These are phyloP conservation scores for Holothuria leucospilota DNA, from an alignment of 53 echinoderm and acorn worm species.

Conservation along the genomic window DNA sequence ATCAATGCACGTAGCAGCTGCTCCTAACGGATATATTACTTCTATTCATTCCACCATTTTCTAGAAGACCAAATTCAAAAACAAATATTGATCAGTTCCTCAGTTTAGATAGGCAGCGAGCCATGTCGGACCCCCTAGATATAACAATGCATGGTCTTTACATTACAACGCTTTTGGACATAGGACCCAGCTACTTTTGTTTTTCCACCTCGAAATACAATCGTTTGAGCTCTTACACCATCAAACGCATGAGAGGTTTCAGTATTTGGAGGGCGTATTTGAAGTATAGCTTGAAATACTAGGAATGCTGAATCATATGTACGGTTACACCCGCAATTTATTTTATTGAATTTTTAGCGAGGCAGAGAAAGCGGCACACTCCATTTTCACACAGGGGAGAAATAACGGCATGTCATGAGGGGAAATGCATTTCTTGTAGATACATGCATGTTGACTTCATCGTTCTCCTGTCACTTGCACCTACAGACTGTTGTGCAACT, in stretches of 20 bases:
- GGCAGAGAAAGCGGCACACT: constrained; percentile 3
- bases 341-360: not conserved
- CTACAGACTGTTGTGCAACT: no score
- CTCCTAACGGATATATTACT: no score
- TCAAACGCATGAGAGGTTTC: constrained; percentile 14
- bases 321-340: not conserved
- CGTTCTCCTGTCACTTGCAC: no score
- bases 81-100: not conserved
- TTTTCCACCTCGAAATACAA: constrained; percentile 30
- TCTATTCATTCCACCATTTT: no score
- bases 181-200: constrained; percentile 4
- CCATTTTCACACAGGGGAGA: not conserved
- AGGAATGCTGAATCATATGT: not conserved
- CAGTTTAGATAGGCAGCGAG: constrained; percentile 24
- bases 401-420: not conserved
- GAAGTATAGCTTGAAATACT: not conserved
- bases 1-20: no score
- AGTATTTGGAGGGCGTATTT: constrained; percentile 26
- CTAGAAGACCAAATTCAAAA: not conserved
- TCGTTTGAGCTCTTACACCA: not conserved
- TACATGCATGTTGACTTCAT: no score
- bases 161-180: not conserved
- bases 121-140: not conserved
- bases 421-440: no score
- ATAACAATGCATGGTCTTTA: not conserved